Conservation (phyloP, 2,888 invertebrate genomes). For the Branchipolynoe longqiensis region DNA sequence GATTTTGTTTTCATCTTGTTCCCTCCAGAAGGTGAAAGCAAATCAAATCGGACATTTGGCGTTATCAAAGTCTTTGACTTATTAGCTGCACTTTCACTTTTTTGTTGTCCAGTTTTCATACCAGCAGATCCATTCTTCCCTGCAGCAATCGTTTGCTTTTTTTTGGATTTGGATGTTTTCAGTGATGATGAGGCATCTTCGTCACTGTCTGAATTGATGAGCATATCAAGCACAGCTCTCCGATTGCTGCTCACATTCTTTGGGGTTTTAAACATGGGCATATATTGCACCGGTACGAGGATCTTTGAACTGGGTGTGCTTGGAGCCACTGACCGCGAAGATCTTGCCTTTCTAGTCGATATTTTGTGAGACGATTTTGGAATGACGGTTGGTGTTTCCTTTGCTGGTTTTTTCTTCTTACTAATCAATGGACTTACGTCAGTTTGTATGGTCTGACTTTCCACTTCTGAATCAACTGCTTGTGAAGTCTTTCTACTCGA, state of each 20-base stretch:
- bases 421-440: too few relatives aligned
- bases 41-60: not conserved
- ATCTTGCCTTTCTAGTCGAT: not conserved
- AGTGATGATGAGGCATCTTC: not conserved
- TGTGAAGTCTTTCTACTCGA: too few relatives aligned
- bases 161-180: not conserved
- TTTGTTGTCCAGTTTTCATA: not conserved
- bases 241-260: not conserved
- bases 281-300: too few relatives aligned
- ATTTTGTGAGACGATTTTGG: not conserved
- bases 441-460: too few relatives aligned
- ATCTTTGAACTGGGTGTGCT: too few relatives aligned
- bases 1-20: not conserved
- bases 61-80: not conserved
- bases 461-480: too few relatives aligned
- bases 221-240: conserved; percentile 8
- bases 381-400: not conserved
- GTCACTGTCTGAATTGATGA: conserved; percentile 39
- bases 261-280: conserved; percentile 35
- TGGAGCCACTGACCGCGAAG: not conserved
- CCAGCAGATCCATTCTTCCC: not conserved
- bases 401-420: too few relatives aligned
- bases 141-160: not conserved
- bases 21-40: conserved; percentile 1
- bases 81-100: not conserved